Base-by-base conservation (phyloP, 2,797 vertebrate species). In the Semaprochilodus insignis region DNA sequence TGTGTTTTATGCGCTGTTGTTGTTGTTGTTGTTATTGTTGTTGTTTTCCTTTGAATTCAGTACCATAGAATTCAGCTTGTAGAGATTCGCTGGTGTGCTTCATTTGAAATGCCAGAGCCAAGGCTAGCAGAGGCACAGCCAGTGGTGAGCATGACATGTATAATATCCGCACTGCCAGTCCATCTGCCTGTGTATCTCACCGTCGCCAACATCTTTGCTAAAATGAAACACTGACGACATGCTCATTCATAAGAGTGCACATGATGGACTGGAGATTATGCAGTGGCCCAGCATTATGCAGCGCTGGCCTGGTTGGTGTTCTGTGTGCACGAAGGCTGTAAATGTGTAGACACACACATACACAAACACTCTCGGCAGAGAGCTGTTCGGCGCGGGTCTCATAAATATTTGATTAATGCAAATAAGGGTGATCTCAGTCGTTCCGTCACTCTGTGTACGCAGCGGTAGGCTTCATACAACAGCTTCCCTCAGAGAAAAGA, bases 341-440 rank as follows among this genome's bases (percentile, higher is more conserved):
- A 72, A 57, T 21, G 55, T 16, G 31, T 17, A 27, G 21, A 36
- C 21, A 63, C 31, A 63, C 55, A n/a, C 16, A 62, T 54, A 54
- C 73, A 80, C 78, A 82, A 78, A 72, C 59, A 74, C 52, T 40
- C 78, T 70, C 13, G 71, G 14, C 31, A 44, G 6, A 78, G 63
- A 65, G 66, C 11, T 48, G 48, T 40, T 13, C 21, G 6, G 27
- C 66, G 17, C 25, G 6, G 51, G 25, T 27, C 36, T 71, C 81
- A 82, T 87, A 23, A 81, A 85, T 85, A 85, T 85, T 86, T 78
- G 77, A 85, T 76, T 15, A 69, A 79, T 79, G 83, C 78, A 85
- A 80, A 85, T 80, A 70, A 83, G 66, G 69, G 60, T 63, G 70
- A 72, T 81, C 62, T 74, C 74, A 83, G 74, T 85, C 80, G 59